A percentile compares a stretch with the other conserved stretches of the same genome.
Evolutionary conservation across 2,113 vertebrate genomes (phyloP).

Genomic region (Oncorhynchus nerka): DNA sequence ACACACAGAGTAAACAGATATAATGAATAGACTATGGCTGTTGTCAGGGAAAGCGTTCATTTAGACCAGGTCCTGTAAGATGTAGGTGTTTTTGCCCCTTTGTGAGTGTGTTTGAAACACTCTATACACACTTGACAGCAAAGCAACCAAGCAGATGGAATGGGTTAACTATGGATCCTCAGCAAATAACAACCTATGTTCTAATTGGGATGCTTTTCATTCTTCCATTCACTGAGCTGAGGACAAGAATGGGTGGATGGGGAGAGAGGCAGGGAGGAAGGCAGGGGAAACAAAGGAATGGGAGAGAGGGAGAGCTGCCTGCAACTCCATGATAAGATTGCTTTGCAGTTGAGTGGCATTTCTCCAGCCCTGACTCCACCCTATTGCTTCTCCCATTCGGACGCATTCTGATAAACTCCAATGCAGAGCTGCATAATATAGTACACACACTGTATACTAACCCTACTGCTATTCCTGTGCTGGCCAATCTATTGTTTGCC

Average conservation of each 20-base stretch:
- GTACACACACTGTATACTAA: constrained; percentile 1
- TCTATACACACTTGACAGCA: constrained; percentile 23
- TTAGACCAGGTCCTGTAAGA: too few species aligned
- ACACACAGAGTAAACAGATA: constrained; percentile 10
- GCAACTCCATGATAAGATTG: constrained; percentile 68
- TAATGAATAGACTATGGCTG: constrained; percentile 48
- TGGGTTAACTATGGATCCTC: constrained; percentile 24
- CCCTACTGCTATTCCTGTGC: neutral
- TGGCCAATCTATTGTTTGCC: constrained; percentile 3
- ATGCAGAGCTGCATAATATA: constrained; percentile 24
- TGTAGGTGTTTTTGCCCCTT: too few species aligned
- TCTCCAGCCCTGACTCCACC: constrained; percentile 52
- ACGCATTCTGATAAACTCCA: constrained; percentile 39
- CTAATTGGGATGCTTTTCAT: constrained; percentile 43
- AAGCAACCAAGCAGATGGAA: constrained; percentile 6
- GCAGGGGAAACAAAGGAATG: neutral
- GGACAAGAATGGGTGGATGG: constrained; percentile 2
- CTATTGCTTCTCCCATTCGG: constrained; percentile 39
- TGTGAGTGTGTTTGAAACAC: constrained; percentile 26
- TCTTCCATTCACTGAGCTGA: neutral
- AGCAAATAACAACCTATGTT: constrained; percentile 30
- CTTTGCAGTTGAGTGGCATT: constrained; percentile 58
- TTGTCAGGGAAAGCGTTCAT: constrained; percentile 62
- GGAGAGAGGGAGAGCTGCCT: constrained; percentile 46
- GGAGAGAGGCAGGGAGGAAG: constrained; percentile 12